Conservation (phyloP, 2,797 vertebrate genomes). For the Manis pentadactyla region DNA sequence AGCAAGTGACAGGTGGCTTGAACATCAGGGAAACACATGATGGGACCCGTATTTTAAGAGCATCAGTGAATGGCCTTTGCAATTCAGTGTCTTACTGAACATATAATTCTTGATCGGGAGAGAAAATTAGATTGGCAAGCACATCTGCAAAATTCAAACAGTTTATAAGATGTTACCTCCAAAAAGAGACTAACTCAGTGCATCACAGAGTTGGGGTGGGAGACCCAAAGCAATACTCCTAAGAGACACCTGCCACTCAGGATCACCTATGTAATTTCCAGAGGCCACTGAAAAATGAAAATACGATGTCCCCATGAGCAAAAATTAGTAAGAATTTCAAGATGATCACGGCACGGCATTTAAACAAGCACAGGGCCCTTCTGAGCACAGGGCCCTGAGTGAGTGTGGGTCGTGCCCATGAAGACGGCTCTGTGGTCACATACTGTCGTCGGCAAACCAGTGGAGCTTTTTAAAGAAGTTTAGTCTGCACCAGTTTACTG, state of each 20-base stretch:
- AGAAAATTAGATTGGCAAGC: not conserved
- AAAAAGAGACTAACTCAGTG: not conserved
- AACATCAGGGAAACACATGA: not conserved
- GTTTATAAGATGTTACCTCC: not conserved
- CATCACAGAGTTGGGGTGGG: not conserved
- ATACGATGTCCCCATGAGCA: not conserved
- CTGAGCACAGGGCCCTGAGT: accelerated
- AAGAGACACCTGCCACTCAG: not conserved
- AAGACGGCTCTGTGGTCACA: not conserved
- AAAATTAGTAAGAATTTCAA: not conserved
- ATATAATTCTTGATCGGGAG: not conserved
- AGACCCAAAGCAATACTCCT: not conserved
- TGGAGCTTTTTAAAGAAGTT: not conserved
- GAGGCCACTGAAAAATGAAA: not conserved
- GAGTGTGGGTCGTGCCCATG: not conserved
- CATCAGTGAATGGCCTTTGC: not conserved
- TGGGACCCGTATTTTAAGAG: not conserved
- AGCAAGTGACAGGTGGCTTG: not conserved
- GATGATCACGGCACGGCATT: not conserved
- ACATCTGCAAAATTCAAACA: not conserved
- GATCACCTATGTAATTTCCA: not conserved
- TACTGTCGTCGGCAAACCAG: not conserved
- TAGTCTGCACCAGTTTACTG: not conserved
- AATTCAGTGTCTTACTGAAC: not conserved
- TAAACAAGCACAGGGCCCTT: not conserved